Percentiles rank a stretch among this genome's conserved stretches.
Conservation (phyloP, 2,797 vertebrate genomes). For the Knipowitschia caucasica region DNA sequence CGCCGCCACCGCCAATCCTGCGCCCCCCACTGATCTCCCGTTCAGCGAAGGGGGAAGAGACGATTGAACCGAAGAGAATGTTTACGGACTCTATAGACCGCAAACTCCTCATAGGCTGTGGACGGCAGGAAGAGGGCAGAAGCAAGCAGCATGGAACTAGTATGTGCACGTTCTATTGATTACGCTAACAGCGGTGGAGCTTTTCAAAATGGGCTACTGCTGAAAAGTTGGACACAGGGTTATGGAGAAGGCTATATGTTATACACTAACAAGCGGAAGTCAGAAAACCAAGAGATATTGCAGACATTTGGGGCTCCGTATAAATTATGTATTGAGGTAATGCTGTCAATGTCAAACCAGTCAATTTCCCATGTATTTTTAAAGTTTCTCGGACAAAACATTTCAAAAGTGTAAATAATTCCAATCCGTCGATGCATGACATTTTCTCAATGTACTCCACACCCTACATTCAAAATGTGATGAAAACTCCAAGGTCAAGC, state of each 20-base stretch:
- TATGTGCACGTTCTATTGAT: not conserved
- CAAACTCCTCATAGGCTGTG: not conserved
- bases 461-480: no score
- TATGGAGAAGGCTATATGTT: not conserved
- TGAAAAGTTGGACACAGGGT: not conserved
- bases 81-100: not conserved
- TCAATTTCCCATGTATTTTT: not conserved
- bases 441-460: no score
- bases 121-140: not conserved
- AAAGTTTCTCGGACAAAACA: not conserved
- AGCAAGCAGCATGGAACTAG: not conserved
- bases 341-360: not conserved
- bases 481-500: no score
- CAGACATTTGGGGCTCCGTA: not conserved
- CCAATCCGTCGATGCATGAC: no score
- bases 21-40: constrained; percentile 25
- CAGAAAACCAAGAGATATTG: not conserved
- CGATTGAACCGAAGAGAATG: constrained; percentile 4
- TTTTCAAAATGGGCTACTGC: not conserved
- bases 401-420: not conserved
- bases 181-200: not conserved
- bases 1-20: constrained; percentile 47
- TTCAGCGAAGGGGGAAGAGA: constrained; percentile 15
- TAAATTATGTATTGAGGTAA: not conserved
- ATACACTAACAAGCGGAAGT: not conserved